A percentile compares a stretch with the other conserved stretches of the same genome.
Conservation (phyloP, 2,113 vertebrate species). For the Austrofundulus limnaeus region DNA sequence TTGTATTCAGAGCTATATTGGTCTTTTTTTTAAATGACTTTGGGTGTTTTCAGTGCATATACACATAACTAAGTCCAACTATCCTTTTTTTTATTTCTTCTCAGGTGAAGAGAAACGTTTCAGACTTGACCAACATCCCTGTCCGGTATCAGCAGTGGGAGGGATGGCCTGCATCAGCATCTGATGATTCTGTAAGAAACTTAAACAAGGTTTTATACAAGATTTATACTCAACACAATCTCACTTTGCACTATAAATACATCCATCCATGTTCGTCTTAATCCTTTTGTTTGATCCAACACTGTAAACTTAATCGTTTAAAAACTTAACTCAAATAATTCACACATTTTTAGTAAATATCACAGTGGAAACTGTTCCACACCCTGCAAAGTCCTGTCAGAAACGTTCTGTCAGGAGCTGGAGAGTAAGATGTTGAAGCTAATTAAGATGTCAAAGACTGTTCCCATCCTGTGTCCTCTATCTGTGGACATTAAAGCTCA, state of each 20-base stretch:
- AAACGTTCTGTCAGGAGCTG: constrained; percentile 61
- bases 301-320: background rate
- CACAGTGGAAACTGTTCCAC: constrained; percentile 33
- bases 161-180: constrained; percentile 92
- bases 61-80: background rate
- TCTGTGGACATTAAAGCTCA: constrained; percentile 82
- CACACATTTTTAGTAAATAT: background rate
- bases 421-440: constrained; percentile 69
- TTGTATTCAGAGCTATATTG: background rate
- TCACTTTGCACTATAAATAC: background rate
- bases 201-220: background rate
- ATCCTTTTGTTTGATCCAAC: background rate
- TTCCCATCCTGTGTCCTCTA: constrained; percentile 66
- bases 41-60: background rate
- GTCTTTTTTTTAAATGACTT: background rate
- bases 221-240: background rate
- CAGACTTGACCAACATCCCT: constrained; percentile 97
- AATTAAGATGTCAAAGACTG: constrained; percentile 81
- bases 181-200: constrained; percentile 90
- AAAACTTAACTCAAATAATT: constrained; percentile 11
- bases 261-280: background rate
- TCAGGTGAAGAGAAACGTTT: constrained; percentile 96
- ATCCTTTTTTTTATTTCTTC: constrained; percentile 42
- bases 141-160: constrained; percentile 98
- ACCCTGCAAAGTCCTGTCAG: background rate